phyloP scores from a whole-genome alignment of 2,113 vertebrate genomes.

The Cariama cristata region DNA sequence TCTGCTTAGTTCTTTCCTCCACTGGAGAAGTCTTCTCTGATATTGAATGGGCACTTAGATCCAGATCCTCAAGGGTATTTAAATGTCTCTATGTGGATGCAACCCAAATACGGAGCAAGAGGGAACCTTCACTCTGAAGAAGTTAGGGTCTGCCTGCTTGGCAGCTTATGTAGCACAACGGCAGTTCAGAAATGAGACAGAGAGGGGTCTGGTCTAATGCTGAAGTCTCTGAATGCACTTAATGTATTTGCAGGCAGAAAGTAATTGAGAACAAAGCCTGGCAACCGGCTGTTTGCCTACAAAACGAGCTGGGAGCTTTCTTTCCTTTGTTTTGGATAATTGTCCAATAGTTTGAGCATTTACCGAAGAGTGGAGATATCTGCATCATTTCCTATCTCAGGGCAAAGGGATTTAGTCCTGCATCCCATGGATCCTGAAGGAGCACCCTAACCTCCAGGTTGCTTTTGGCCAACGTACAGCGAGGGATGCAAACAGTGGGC shows the following conservation, averaged over 20 bases:
- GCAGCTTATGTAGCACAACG: not conserved
- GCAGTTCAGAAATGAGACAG: not conserved
- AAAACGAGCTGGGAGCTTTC: not conserved
- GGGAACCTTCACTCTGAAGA: not conserved
- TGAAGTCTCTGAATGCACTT: not conserved
- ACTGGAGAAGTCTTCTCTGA: not conserved
- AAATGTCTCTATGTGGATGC: not conserved
- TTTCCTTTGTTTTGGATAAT: not conserved
- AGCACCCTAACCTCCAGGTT: not conserved
- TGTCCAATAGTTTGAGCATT: not conserved
- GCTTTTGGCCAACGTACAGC: not conserved
- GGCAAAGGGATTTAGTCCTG: not conserved
- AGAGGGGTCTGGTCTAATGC: not conserved
- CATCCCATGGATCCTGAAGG: not conserved
- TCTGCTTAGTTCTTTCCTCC: not conserved
- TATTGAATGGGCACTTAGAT: not conserved
- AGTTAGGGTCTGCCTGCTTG: not conserved
- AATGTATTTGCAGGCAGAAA: not conserved
- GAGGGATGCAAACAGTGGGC: not conserved
- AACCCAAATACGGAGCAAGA: not conserved
- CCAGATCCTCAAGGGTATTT: not conserved
- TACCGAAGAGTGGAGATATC: not conserved
- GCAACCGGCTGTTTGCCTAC: not conserved
- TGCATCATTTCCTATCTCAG: not conserved
- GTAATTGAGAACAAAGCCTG: not conserved